A percentile compares a stretch with the other conserved stretches of the same genome.
Conservation (phyloP, 2,113 vertebrate genomes). For the Pelusios castaneus region DNA sequence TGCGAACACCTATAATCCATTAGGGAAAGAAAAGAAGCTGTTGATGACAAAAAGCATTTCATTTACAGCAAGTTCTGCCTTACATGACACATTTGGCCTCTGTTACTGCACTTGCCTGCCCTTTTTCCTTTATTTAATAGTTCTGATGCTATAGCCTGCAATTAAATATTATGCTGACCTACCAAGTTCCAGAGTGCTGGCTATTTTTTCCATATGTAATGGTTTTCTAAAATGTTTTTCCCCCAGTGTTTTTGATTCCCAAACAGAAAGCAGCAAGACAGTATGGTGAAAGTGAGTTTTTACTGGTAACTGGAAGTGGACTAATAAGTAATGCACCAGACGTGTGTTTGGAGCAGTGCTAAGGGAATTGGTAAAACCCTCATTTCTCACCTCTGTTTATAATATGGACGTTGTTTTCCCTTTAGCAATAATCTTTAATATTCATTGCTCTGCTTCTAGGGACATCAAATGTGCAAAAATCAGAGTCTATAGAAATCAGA, state of each 20-base stretch:
- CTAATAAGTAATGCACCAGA: background rate
- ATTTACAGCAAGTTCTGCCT: background rate
- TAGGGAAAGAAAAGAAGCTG: slow-evolving; percentile 20
- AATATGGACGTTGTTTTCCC: background rate
- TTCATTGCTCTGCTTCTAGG: slow-evolving; percentile 50
- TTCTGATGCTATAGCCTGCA: background rate
- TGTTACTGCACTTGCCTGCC: background rate
- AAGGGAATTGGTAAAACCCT: slow-evolving; percentile 35
- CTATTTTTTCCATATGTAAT: background rate
- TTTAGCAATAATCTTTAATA: slow-evolving; percentile 57
- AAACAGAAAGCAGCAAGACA: background rate
- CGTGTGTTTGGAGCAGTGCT: slow-evolving; percentile 13
- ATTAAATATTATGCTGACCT: slow-evolving; percentile 16
- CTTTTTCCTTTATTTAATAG: slow-evolving; percentile 22
- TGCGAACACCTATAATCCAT: background rate
- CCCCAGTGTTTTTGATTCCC: background rate
- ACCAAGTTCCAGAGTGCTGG: background rate
- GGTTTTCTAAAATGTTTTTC: slow-evolving; percentile 5
- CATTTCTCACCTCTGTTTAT: slow-evolving; percentile 33
- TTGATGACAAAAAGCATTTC: slow-evolving; percentile 27
- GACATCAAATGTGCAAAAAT: background rate
- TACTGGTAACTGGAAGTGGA: background rate
- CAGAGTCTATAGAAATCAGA: background rate
- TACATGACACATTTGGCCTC: slow-evolving; percentile 5
- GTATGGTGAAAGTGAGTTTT: background rate